Evolutionary conservation across 1,140 invertebrate species (phyloP), one percentile per base, ranked within the genome.

Genomic region (Littorina saxatilis): DNA sequence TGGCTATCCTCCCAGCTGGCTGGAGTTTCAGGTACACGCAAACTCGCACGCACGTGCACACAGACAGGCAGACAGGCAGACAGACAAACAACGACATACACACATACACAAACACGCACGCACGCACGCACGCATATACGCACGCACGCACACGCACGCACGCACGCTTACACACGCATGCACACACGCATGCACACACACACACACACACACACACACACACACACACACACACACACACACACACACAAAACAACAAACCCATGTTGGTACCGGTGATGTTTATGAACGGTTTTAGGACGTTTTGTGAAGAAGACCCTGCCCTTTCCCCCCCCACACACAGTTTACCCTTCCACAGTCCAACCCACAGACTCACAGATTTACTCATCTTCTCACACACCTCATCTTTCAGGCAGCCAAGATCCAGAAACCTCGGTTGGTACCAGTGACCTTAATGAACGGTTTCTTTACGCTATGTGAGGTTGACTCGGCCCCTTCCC

Each of bases 401-500:
- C n/a, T n/a, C n/a, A n/a, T n/a, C n/a, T 39, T 58, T 3, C 35
- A 68, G 66, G 66, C 66, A 2, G 35, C 32, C 15, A 68, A 68
- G 66, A 68, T 39, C 66, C 81, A 87, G 35, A 91, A 91, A 77
- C 90, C 90, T 0, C 88, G 91, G 11, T 78, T 91, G 68, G 74
- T 92, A n/a, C 91, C 91, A 9, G 84, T 92, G 11, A 87, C 86
- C 7, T 83, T 91, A 72, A 89, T 91, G 88, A 89, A 88, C 66
- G 87, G 88, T 20, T 80, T 87, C 11, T 73, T 88, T 11, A 79
- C 89, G 50, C 83, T 91, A 17, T 83, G 89, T 23, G 87, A 90
- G 66, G 85, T 89, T 2, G 91, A 92, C 73, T 85, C 90, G 4
- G 88, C 89, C 23, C 87, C 88, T 0, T 91, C 90, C 2, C n/a